phyloP scores from a whole-genome alignment of 2,888 invertebrate genomes.

The Thecophora atra region DNA sequence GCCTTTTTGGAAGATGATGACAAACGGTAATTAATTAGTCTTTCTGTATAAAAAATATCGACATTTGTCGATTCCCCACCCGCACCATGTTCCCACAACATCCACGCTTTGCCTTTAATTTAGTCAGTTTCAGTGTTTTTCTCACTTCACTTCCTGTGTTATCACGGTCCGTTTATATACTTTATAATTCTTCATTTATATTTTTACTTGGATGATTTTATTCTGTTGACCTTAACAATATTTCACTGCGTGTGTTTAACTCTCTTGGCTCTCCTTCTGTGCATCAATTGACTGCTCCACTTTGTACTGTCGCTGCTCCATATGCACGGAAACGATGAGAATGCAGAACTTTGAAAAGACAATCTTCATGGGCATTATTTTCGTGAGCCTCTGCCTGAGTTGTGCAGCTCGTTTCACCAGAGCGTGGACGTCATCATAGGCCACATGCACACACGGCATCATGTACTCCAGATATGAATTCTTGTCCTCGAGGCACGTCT shows the following conservation, averaged over 20 bases:
- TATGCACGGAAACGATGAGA: conserved; percentile 52
- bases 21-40: no score
- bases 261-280: not conserved
- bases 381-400: conserved; percentile 47
- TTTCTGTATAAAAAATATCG: no score
- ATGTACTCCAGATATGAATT: conserved; percentile 50
- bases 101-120: no score
- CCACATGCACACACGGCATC: conserved; percentile 48
- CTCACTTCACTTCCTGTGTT: no score
- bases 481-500: conserved; percentile 53
- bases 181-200: no score
- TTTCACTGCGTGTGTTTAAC: not conserved
- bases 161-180: no score
- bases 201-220: no score
- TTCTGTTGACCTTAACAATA: no score
- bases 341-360: conserved; percentile 56
- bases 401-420: conserved; percentile 48
- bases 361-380: conserved; percentile 51
- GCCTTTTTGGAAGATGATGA: no score
- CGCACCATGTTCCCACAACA: no score
- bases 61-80: no score
- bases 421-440: conserved; percentile 48
- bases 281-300: conserved; percentile 40
- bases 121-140: no score
- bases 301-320: conserved; percentile 46